These are phyloP conservation scores for Takifugu flavidus DNA, from an alignment of 2,113 vertebrate genomes.

Conservation along the genomic window DNA sequence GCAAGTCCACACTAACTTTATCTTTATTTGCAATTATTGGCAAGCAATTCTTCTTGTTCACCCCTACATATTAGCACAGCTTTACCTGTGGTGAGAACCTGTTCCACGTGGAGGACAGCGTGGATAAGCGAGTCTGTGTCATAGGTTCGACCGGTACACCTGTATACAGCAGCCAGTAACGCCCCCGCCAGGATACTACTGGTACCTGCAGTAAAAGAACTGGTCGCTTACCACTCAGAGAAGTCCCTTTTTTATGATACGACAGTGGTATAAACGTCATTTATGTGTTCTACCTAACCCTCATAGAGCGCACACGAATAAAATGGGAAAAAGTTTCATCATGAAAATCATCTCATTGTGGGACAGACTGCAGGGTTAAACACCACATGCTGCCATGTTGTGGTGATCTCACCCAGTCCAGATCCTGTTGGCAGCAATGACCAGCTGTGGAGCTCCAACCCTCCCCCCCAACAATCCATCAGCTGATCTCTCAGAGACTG, in stretches of 20 bases:
- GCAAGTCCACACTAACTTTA: too few relatives aligned
- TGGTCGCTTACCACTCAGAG: background rate
- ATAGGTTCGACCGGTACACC: constrained; percentile 75
- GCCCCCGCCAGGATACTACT: constrained; percentile 96
- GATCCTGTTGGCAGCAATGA: constrained; percentile 90
- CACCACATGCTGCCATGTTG: background rate
- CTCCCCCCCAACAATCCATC: constrained; percentile 77
- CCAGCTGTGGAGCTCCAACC: constrained; percentile 92
- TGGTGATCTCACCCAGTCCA: constrained; percentile 80
- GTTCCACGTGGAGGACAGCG: constrained; percentile 87
- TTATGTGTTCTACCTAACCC: too few relatives aligned
- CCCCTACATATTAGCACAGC: background rate
- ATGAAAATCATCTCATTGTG: too few relatives aligned
- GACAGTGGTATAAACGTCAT: too few relatives aligned
- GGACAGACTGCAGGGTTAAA: too few relatives aligned
- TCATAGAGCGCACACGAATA: too few relatives aligned
- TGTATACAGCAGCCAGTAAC: constrained; percentile 82
- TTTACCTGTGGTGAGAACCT: constrained; percentile 86
- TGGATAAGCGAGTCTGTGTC: constrained; percentile 84
- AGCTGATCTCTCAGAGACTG: constrained; percentile 80
- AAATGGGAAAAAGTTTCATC: too few relatives aligned
- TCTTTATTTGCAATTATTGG: too few relatives aligned
- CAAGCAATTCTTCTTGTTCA: too few relatives aligned
- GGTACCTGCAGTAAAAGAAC: constrained; percentile 77
- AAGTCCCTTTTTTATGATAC: too few relatives aligned